Base-by-base conservation (phyloP, 2,113 vertebrate species). In the Xiphias gladius region DNA sequence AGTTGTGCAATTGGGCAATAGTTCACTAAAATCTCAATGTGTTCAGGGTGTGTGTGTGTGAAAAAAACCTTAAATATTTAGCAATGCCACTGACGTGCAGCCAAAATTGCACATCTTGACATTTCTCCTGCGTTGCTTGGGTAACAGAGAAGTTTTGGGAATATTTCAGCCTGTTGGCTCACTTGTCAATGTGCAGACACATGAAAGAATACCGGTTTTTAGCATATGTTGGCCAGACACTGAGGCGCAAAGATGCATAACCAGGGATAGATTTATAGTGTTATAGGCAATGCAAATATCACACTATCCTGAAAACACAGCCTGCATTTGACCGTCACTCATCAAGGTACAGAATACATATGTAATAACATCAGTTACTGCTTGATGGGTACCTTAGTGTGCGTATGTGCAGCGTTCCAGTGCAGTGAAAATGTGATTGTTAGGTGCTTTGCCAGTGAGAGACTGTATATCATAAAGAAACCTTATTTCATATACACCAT, bases 201-300 rank as follows among this genome's bases (percentile, higher is more conserved):
- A 80, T 71, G 64, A 82, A 76, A 78, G 62, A 63, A 72, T 52
- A 82, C 32, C 32, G 32, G 32, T 35, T 35, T 82, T 79, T 62
- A 80, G 35, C 50, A 32, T 50, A 26, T 63, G 54, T 74, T 88
- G 77, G 75, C 84, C 71, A 66, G 87, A 84, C 89, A 89, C 67
- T 5, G 22, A 87, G 77, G 89, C 26, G 83, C 81, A 90, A 88
- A 81, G 86, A 79, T 86, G 75, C 41, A 52, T 59, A 83, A 83
- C 66, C 48, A 67, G 24, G 55, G 66, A 35, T 30, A 75, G 84
- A 88, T 84, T 91, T 75, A 88, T 78, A 10, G 37, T 63, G 61
- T 68, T 86, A 61, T 76, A 73, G 80, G 71, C 64, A 90, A 82
- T 79, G 85, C 65, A 92, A 91, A 91, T 78, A 92, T 92, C 55